A percentile compares a stretch with the other conserved stretches of the same genome.
Evolutionary conservation across 1,140 invertebrate genomes (phyloP).

Genomic region (Drosophila obscura): DNA sequence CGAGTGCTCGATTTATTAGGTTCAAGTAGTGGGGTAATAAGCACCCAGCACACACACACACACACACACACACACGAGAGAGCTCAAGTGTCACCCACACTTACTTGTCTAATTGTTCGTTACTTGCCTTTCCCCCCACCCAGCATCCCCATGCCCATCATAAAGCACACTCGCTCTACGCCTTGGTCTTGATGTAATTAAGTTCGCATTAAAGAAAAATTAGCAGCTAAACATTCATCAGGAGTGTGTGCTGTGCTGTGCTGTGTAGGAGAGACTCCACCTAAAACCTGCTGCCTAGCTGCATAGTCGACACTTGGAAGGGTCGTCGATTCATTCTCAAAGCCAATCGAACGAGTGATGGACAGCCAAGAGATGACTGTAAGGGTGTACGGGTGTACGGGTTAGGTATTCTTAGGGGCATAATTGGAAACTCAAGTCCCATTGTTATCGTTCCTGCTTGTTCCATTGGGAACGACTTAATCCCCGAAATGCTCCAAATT

Average conservation of each 20-base stretch:
- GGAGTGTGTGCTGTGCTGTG: constrained; percentile 6
- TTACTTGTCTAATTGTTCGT: constrained; percentile 63
- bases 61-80: constrained; percentile 13
- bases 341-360: too few species aligned
- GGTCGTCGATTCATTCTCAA: too few species aligned
- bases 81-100: constrained; percentile 63
- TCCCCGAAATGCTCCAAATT: too few species aligned
- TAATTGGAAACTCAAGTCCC: too few species aligned
- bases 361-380: too few species aligned
- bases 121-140: constrained; percentile 39
- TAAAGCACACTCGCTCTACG: not conserved
- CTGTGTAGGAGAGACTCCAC: constrained; percentile 9
- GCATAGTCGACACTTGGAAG: too few species aligned
- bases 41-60: constrained; percentile 25
- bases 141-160: constrained; percentile 36
- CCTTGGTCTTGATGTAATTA: constrained; percentile 62
- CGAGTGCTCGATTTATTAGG: constrained; percentile 79
- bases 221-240: constrained; percentile 60
- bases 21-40: constrained; percentile 70
- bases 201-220: constrained; percentile 80
- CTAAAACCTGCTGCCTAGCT: not conserved
- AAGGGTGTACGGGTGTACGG: too few species aligned
- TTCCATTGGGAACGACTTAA: too few species aligned
- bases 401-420: too few species aligned
- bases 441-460: too few species aligned